Evolutionary conservation across 2,113 vertebrate genomes (phyloP).

Genomic region (Pterocles gutturalis): DNA sequence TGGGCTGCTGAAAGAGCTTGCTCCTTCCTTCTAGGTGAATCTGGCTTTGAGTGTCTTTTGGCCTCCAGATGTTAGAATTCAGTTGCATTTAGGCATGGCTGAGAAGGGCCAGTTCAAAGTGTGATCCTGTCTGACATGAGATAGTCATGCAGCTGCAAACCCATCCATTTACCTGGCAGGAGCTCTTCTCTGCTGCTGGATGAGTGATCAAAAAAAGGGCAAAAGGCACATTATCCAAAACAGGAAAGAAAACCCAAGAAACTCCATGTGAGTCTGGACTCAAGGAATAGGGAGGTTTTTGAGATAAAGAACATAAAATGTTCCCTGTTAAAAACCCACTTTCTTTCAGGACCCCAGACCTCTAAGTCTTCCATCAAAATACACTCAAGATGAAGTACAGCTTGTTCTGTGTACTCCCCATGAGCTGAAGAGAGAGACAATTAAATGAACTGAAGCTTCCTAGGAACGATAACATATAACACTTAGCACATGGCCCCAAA

Average conservation of each 20-base stretch:
- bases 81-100: not conserved
- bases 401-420: not conserved
- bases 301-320: not conserved
- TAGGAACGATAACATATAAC: not conserved
- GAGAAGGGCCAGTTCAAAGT: not conserved
- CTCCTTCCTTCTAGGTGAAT: not conserved
- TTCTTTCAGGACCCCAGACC: not conserved
- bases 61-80: not conserved
- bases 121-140: not conserved
- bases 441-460: constrained; percentile 2
- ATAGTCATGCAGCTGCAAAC: not conserved
- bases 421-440: not conserved
- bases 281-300: not conserved
- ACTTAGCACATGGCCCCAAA: not conserved
- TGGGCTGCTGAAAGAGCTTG: not conserved
- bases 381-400: not conserved
- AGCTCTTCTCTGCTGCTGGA: not conserved
- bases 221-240: not conserved
- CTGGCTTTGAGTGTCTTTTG: not conserved
- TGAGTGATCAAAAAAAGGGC: not conserved
- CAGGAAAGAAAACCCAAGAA: not conserved
- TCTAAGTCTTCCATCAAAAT: not conserved
- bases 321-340: not conserved
- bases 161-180: not conserved
- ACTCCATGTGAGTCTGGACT: not conserved